These are phyloP conservation scores for Conops quadrifasciatus DNA, from an alignment of 2,888 invertebrate genomes.

Conservation along the genomic window DNA sequence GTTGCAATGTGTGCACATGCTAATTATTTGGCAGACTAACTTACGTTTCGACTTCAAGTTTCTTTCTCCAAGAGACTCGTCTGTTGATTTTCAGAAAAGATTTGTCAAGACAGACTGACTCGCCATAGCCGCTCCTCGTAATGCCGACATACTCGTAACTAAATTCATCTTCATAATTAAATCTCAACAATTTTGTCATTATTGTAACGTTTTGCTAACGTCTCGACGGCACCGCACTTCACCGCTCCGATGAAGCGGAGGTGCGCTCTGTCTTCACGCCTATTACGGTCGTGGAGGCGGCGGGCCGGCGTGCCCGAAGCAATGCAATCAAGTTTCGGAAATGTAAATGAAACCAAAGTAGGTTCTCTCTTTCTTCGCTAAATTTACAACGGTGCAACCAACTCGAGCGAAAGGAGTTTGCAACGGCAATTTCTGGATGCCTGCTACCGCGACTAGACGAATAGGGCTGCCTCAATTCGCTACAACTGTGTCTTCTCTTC, in stretches of 20 bases:
- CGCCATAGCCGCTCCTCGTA: background rate
- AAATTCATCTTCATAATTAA: constrained; percentile 20
- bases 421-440: constrained; percentile 42
- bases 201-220: background rate
- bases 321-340: constrained; percentile 20
- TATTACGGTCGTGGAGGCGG: background rate
- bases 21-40: constrained; percentile 14
- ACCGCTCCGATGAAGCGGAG: background rate
- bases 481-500: background rate
- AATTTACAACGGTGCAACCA: background rate
- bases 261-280: constrained; percentile 13
- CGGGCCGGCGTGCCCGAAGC: background rate
- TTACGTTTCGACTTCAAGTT: no score
- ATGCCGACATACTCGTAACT: background rate
- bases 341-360: constrained; percentile 21
- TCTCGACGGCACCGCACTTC: background rate
- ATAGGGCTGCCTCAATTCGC: constrained; percentile 54
- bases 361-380: background rate
- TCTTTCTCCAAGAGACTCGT: constrained; percentile 27
- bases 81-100: constrained; percentile 14
- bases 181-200: constrained; percentile 10
- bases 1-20: constrained; percentile 23
- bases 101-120: no score
- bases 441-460: constrained; percentile 50
- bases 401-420: background rate